phyloP scores from a whole-genome alignment of 30 jellyfish, hydroid and myxozoan species.

The Nemopilema nomurai region DNA sequence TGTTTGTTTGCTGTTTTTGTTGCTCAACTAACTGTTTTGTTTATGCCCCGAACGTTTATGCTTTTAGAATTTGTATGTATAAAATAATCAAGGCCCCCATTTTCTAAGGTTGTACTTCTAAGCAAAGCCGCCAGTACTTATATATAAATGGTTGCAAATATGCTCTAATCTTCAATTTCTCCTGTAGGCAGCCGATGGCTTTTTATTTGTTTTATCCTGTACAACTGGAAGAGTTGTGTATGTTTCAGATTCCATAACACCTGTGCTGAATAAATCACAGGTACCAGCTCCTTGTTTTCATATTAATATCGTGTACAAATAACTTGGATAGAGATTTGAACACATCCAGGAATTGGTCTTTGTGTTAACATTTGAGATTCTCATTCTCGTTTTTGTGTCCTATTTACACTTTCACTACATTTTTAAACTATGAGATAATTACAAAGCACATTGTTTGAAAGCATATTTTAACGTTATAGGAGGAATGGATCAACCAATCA shows the following conservation, averaged over 20 bases:
- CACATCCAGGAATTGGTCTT: no score
- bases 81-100: no score
- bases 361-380: no score
- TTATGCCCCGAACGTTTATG: no score
- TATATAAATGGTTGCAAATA: background rate
- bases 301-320: background rate
- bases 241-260: constrained; percentile 93
- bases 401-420: no score
- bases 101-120: background rate
- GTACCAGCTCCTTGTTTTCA: constrained; percentile 8
- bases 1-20: no score
- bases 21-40: no score
- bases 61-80: no score
- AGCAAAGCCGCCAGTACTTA: background rate
- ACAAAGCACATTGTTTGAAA: background rate
- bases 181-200: constrained; percentile 98
- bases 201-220: constrained; percentile 88
- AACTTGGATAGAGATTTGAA: no score
- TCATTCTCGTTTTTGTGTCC: no score
- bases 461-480: constrained; percentile 6
- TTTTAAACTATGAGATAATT: background rate
- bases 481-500: constrained; percentile 87
- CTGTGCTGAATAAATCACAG: constrained; percentile 93
- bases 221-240: constrained; percentile 78
- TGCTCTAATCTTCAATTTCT: background rate